Conservation (phyloP, 2,113 vertebrate species). For the Amblyopsis rosae region DNA sequence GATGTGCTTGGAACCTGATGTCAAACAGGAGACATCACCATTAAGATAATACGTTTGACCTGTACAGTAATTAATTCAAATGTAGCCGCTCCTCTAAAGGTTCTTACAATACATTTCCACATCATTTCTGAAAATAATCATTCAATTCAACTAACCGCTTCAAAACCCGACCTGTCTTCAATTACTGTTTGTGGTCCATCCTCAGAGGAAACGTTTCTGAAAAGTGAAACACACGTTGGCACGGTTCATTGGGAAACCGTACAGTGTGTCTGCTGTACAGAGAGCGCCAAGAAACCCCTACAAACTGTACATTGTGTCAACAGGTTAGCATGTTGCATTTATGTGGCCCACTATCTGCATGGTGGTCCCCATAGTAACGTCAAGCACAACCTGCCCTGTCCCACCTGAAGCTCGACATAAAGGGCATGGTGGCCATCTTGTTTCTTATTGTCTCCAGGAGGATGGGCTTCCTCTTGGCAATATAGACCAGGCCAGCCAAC, state of each 20-base stretch:
- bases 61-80: not conserved
- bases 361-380: too few species aligned
- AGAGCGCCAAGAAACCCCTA: too few species aligned
- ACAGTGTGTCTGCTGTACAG: not conserved
- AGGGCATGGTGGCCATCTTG: conserved; percentile 16
- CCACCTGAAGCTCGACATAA: conserved; percentile 61
- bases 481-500: conserved; percentile 59
- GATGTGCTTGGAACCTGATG: conserved; percentile 56
- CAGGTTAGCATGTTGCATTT: not conserved
- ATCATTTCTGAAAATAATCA: not conserved
- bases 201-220: conserved; percentile 39
- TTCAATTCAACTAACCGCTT: conserved; percentile 28
- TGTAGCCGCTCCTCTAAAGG: not conserved
- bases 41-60: not conserved
- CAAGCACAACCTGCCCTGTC: not conserved
- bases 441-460: conserved; percentile 38
- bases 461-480: conserved; percentile 57
- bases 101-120: not conserved
- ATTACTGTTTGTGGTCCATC: not conserved
- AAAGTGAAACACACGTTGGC: conserved; percentile 13
- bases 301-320: not conserved
- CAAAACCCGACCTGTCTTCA: conserved; percentile 15
- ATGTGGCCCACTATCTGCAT: too few species aligned
- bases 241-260: not conserved
- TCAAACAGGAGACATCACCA: not conserved